Conservation (phyloP, 2,888 invertebrate genomes). For the Oscheius sp. region DNA sequence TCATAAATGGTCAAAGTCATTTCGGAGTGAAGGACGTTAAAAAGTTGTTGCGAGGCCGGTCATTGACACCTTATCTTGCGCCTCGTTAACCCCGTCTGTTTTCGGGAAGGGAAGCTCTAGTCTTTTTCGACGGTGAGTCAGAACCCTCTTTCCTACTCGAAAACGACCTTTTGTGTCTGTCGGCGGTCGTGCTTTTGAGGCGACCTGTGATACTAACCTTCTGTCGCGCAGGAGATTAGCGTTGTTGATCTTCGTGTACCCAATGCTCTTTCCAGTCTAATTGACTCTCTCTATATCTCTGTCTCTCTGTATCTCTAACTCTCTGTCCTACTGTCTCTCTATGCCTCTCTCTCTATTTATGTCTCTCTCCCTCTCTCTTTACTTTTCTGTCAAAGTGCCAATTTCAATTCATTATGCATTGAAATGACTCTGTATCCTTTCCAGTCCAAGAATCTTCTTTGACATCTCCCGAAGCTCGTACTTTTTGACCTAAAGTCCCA, state of each 20-base stretch:
- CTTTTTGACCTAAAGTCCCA: constrained; percentile 27
- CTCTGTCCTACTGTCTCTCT: neutral
- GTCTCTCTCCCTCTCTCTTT: neutral
- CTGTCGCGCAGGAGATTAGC: constrained; percentile 17
- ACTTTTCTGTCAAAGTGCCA: neutral
- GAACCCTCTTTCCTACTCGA: too few species aligned
- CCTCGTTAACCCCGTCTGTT: too few species aligned
- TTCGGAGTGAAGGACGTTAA: neutral
- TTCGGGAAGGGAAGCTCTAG: too few species aligned
- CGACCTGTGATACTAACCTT: too few species aligned
- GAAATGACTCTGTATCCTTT: constrained; percentile 26
- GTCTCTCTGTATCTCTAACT: neutral
- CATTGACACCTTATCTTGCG: neutral
- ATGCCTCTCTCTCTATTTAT: too few species aligned
- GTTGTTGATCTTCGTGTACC: constrained; percentile 7
- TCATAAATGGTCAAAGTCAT: constrained; percentile 4
- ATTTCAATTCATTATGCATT: constrained; percentile 17
- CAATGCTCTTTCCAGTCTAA: neutral
- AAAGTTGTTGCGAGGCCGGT: neutral
- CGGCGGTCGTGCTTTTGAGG: too few species aligned
- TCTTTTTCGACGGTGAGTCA: too few species aligned
- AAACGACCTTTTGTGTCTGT: too few species aligned
- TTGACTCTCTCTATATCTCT: neutral
- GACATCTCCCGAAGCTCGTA: constrained; percentile 34
- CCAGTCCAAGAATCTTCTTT: constrained; percentile 28